Conservation (phyloP, 2,888 invertebrate species). For the Melanostoma mellinum region DNA sequence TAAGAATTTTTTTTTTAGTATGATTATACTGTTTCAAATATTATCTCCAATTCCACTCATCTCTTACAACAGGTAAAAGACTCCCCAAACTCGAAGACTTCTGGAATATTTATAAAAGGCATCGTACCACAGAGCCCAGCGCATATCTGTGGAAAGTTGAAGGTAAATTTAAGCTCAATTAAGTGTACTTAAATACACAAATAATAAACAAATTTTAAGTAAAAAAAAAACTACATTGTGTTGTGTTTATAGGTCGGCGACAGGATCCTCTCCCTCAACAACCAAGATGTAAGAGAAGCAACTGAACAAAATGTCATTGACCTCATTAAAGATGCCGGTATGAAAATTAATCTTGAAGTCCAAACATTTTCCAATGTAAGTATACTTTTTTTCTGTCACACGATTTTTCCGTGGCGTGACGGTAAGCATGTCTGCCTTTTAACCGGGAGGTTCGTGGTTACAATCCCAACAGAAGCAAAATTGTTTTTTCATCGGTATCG, state of each 20-base stretch:
- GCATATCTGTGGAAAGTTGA: slow-evolving; percentile 92
- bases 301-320: slow-evolving; percentile 97
- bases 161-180: slow-evolving; percentile 83
- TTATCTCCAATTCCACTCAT: not conserved
- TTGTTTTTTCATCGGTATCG: too few species aligned
- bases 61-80: slow-evolving; percentile 82
- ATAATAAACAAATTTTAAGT: too few species aligned
- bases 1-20: not conserved
- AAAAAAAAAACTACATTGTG: too few species aligned
- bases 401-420: too few species aligned
- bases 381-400: not conserved
- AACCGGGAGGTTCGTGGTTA: not conserved
- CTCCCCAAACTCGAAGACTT: slow-evolving; percentile 86
- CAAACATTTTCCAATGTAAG: slow-evolving; percentile 85
- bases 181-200: too few species aligned
- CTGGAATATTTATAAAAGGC: slow-evolving; percentile 99
- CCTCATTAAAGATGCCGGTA: slow-evolving; percentile 94
- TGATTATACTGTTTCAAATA: not conserved
- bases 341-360: slow-evolving; percentile 94
- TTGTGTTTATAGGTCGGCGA: slow-evolving; percentile 78
- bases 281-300: slow-evolving; percentile 93
- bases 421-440: too few species aligned
- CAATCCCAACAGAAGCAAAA: too few species aligned
- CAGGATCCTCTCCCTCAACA: slow-evolving; percentile 89
- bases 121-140: slow-evolving; percentile 97